Evolutionary conservation across 2,113 vertebrate genomes (phyloP).

Genomic region (Phalacrocorax aristotelis): DNA sequence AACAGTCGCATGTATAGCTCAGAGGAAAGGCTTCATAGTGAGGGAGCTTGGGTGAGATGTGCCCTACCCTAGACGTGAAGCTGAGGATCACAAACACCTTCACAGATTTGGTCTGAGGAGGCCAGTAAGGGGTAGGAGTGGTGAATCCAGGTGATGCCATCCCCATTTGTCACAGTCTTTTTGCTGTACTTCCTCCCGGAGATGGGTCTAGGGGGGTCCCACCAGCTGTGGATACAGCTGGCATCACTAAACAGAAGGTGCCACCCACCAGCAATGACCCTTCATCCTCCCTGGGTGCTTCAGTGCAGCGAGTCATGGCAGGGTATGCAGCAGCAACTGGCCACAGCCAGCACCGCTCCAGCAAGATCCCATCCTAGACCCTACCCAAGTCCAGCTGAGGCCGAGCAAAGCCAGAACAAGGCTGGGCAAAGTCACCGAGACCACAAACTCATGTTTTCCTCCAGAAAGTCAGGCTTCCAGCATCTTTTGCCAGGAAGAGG

Average conservation of each 20-base stretch:
- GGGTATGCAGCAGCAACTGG: fast-evolving
- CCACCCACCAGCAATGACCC: fast-evolving
- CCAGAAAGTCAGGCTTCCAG: background rate
- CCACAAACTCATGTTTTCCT: background rate
- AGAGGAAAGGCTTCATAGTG: background rate
- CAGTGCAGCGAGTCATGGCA: fast-evolving
- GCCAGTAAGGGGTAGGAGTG: background rate
- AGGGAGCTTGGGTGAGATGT: background rate
- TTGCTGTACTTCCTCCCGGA: background rate
- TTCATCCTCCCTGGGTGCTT: background rate
- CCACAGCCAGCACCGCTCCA: background rate
- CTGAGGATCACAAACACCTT: background rate
- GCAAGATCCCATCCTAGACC: background rate
- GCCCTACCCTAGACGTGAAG: background rate
- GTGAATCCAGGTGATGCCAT: background rate
- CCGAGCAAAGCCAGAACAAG: background rate
- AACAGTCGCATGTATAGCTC: fast-evolving
- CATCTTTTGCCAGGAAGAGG: background rate
- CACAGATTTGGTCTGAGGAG: background rate
- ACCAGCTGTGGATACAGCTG: fast-evolving
- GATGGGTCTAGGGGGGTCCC: background rate
- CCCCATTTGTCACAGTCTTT: background rate
- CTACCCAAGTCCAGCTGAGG: background rate
- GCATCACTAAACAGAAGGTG: background rate
- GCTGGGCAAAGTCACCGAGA: background rate